phyloP scores from a whole-genome alignment of 2,113 vertebrate species.

The Girardinichthys multiradiatus region DNA sequence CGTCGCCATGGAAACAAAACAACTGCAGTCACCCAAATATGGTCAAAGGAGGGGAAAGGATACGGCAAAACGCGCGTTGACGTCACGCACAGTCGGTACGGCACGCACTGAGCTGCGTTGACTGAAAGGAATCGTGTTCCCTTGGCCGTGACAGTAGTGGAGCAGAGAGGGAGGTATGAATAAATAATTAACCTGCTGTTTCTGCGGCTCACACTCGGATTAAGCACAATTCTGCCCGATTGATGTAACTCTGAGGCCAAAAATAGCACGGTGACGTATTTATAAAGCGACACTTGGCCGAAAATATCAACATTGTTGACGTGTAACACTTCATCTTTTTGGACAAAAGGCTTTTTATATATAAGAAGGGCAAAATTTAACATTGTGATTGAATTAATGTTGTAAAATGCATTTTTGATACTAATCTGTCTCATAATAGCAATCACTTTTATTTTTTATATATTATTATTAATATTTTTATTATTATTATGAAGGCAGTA shows the following conservation, averaged over 20 bases:
- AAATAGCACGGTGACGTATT: constrained; percentile 34
- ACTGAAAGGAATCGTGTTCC: constrained; percentile 34
- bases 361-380: neutral
- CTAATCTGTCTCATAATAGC: too few relatives aligned
- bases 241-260: constrained; percentile 40
- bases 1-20: constrained; percentile 78
- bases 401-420: neutral
- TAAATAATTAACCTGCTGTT: constrained; percentile 66
- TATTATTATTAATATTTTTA: neutral
- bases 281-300: neutral
- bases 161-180: constrained; percentile 44
- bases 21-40: constrained; percentile 74
- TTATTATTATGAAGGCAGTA: too few relatives aligned
- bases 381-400: neutral
- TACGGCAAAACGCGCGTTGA: constrained; percentile 55
- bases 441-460: too few relatives aligned
- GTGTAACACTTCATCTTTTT: neutral
- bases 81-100: constrained; percentile 43
- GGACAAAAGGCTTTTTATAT: neutral
- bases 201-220: constrained; percentile 49
- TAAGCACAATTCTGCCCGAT: constrained; percentile 21
- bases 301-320: neutral
- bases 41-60: constrained; percentile 69
- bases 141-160: constrained; percentile 54
- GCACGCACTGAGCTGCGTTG: constrained; percentile 42